Evolutionary conservation across 1,140 invertebrate species (phyloP).

Genomic region (Monochamus saltuarius): DNA sequence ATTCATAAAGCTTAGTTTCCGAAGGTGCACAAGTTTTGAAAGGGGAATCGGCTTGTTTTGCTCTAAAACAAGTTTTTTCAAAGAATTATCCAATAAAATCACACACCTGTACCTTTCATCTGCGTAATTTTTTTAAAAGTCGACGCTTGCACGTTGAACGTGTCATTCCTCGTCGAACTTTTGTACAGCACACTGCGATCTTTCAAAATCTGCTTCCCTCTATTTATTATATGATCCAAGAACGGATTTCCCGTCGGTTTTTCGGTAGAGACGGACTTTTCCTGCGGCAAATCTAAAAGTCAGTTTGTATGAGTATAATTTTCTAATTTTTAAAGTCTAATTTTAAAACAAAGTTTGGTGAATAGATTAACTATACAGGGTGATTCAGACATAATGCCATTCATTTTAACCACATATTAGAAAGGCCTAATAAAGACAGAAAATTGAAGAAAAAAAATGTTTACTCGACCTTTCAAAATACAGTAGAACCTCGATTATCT

Average conservation of each 20-base stretch:
- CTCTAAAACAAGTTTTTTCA: not conserved
- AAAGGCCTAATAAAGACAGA: no score
- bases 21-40: conserved; percentile 24
- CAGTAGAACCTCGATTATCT: no score
- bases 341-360: conserved; percentile 3
- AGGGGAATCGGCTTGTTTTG: conserved; percentile 13
- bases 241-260: conserved; percentile 15
- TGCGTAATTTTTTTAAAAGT: conserved; percentile 10
- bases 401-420: no score
- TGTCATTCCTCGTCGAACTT: conserved; percentile 15
- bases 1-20: conserved; percentile 36
- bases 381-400: no score
- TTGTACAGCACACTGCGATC: conserved; percentile 34
- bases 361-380: no score
- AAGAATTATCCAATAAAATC: no score
- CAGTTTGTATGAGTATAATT: not conserved
- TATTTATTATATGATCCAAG: conserved; percentile 25
- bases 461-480: no score
- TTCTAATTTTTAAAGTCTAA: not conserved
- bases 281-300: not conserved
- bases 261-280: not conserved
- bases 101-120: conserved; percentile 2
- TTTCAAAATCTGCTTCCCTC: conserved; percentile 33
- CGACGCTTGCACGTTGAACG: not conserved
- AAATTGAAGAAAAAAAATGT: no score